Evolutionary conservation across 2,797 vertebrate species (phyloP).

Genomic region (Urophycis tenuis): DNA sequence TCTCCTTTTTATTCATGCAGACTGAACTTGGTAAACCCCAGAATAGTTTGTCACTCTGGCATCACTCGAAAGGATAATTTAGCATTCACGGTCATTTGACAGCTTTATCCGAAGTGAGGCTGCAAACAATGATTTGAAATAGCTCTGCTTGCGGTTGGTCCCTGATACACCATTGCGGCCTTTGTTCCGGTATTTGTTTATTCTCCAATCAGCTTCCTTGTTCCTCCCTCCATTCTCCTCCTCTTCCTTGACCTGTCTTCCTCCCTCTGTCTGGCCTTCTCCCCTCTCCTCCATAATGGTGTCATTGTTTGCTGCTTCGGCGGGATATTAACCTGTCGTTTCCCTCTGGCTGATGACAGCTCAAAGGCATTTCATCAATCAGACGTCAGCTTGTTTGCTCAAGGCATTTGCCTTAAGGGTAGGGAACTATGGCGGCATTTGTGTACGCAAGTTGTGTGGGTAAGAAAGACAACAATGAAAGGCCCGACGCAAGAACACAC

Average conservation of each 20-base stretch:
- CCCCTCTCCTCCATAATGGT: constrained; percentile 1
- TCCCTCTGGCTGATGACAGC: constrained; percentile 12
- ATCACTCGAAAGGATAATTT: neutral
- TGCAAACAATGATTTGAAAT: neutral
- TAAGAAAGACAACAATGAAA: neutral
- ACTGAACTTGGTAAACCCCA: neutral
- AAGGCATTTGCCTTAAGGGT: constrained; percentile 20
- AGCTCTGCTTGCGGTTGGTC: neutral
- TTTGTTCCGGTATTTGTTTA: neutral
- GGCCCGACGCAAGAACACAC: neutral
- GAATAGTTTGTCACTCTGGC: neutral
- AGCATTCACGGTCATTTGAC: neutral
- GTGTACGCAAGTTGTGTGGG: neutral
- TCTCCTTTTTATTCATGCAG: neutral
- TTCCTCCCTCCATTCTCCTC: neutral
- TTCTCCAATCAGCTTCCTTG: neutral
- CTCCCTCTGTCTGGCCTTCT: neutral
- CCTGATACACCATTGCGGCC: neutral
- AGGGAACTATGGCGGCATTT: constrained; percentile 4
- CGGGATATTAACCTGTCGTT: constrained; percentile 20
- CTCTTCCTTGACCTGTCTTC: neutral
- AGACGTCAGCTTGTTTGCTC: constrained; percentile 29
- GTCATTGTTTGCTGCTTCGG: constrained; percentile 22
- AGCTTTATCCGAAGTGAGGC: neutral
- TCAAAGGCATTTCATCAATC: constrained; percentile 26